A percentile compares a stretch with the other conserved stretches of the same genome.
phyloP scores from a whole-genome alignment of 2,113 vertebrate genomes.

The Dermatemys mawii region DNA sequence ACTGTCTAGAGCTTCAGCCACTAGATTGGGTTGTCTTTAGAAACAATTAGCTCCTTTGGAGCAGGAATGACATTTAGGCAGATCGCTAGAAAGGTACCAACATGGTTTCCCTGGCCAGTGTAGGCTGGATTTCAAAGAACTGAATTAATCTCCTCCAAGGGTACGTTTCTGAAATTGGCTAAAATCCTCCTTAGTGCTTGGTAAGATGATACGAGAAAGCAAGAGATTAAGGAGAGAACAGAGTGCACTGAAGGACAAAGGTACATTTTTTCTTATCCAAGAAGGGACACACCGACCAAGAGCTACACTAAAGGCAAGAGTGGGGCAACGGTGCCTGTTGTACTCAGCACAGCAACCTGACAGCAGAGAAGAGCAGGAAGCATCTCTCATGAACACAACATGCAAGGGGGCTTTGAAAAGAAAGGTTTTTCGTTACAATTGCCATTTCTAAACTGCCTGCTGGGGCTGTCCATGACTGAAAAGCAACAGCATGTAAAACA shows the following conservation, averaged over 20 bases:
- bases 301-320: not conserved
- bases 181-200: not conserved
- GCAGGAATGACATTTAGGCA: not conserved
- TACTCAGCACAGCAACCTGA: not conserved
- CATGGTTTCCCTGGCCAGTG: not conserved
- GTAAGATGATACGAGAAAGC: not conserved
- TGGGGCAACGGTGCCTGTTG: not conserved
- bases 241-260: not conserved
- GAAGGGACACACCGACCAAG: not conserved
- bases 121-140: constrained; percentile 4
- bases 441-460: not conserved
- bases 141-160: constrained; percentile 13
- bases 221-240: not conserved
- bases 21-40: not conserved
- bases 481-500: not conserved
- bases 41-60: not conserved
- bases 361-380: not conserved
- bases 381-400: not conserved
- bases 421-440: not conserved
- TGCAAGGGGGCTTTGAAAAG: not conserved
- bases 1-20: not conserved
- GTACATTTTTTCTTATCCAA: not conserved
- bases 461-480: not conserved
- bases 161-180: constrained; percentile 28
- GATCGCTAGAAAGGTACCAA: not conserved